A percentile compares a stretch with the other conserved stretches of the same genome.
phyloP scores from a whole-genome alignment of 2,888 invertebrate species.

The Phania funesta region DNA sequence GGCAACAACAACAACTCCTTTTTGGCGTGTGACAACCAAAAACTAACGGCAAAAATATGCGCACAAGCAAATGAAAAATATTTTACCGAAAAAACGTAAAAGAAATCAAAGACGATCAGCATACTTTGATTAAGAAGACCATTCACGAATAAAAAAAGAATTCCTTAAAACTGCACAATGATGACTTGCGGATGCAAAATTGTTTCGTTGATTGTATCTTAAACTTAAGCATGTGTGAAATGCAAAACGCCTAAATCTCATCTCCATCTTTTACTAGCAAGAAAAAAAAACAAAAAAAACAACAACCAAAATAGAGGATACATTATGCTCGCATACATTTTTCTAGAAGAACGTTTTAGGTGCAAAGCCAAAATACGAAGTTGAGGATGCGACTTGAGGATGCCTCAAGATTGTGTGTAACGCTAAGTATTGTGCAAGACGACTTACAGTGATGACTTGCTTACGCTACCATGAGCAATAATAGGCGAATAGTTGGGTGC shows the following conservation, averaged over 20 bases:
- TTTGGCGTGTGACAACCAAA: slow-evolving; percentile 66
- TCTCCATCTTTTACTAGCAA: background rate
- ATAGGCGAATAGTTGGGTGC: background rate
- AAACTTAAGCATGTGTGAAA: slow-evolving; percentile 62
- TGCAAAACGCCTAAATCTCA: slow-evolving; percentile 60
- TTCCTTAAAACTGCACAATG: slow-evolving; percentile 6
- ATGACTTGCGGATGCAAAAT: slow-evolving; percentile 33
- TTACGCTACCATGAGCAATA: too few species aligned
- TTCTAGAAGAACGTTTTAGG: background rate
- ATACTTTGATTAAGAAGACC: slow-evolving; percentile 20
- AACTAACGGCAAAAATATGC: slow-evolving; percentile 55
- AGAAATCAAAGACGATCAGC: slow-evolving; percentile 30
- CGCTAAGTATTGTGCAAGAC: slow-evolving; percentile 13
- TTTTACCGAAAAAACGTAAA: slow-evolving; percentile 3
- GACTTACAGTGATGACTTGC: slow-evolving; percentile 1
- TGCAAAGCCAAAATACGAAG: background rate
- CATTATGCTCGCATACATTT: slow-evolving; percentile 36
- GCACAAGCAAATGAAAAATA: slow-evolving; percentile 26
- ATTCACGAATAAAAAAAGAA: background rate
- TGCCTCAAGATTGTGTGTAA: background rate
- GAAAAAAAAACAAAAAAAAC: background rate
- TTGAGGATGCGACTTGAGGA: slow-evolving; percentile 1
- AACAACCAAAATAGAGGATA: background rate
- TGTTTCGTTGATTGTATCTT: slow-evolving; percentile 27
- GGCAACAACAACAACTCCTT: slow-evolving; percentile 39